Conservation (phyloP, 2,113 vertebrate genomes). For the Neogale vison region DNA sequence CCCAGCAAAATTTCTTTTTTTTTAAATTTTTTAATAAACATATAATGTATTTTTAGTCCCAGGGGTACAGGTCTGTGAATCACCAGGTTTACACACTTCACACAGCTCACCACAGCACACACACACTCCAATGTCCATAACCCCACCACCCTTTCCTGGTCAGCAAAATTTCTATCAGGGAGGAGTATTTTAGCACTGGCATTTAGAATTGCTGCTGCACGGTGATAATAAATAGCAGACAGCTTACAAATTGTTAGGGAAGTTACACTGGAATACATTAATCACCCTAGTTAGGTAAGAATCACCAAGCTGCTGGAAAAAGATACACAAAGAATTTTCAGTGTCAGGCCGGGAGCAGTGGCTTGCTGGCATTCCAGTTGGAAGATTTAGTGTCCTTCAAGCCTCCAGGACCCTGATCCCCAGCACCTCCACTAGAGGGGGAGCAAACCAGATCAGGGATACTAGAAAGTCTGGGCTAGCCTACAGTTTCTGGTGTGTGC, state of each 20-base stretch:
- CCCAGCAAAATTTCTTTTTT: neutral
- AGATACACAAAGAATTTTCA: neutral
- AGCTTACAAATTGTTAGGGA: conserved; percentile 41
- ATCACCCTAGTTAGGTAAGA: conserved; percentile 33
- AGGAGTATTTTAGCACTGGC: conserved; percentile 25
- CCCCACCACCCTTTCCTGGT: too few species aligned
- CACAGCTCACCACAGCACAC: too few species aligned
- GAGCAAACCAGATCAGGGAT: neutral
- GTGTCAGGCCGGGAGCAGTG: neutral
- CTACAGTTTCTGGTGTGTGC: neutral
- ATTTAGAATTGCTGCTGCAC: neutral
- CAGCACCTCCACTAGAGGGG: neutral
- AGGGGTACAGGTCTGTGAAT: too few species aligned
- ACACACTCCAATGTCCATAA: too few species aligned
- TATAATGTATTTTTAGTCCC: too few species aligned
- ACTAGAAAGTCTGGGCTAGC: neutral
- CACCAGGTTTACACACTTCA: too few species aligned
- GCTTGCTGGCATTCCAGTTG: neutral
- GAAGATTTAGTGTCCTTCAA: neutral
- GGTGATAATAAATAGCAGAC: conserved; percentile 39
- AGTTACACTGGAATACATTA: conserved; percentile 14
- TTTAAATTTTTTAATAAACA: too few species aligned
- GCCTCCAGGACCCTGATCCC: neutral
- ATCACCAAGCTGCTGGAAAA: neutral
- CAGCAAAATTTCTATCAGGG: neutral